These are phyloP conservation scores for Periophthalmus modestus DNA, from an alignment of 2,113 vertebrate species.

Conservation along the genomic window DNA sequence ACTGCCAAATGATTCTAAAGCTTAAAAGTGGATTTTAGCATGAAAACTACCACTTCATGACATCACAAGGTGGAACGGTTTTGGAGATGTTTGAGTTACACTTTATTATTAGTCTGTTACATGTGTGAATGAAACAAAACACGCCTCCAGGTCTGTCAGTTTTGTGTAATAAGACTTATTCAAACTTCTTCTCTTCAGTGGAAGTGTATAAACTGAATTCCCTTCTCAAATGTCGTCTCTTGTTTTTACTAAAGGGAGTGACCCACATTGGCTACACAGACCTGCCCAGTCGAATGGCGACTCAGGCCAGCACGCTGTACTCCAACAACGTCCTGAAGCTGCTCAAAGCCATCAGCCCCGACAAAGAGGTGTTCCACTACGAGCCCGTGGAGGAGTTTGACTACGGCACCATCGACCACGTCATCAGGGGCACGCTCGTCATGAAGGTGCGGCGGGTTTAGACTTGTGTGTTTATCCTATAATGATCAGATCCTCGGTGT, in stretches of 20 bases:
- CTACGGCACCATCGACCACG: slow-evolving; percentile 78
- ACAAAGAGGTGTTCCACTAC: slow-evolving; percentile 84
- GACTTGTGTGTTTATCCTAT: too few species aligned
- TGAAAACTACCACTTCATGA: too few species aligned
- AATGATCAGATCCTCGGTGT: too few species aligned
- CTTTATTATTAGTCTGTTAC: too few species aligned
- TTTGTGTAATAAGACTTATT: too few species aligned
- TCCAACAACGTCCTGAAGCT: slow-evolving; percentile 87
- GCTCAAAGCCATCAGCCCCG: slow-evolving; percentile 85
- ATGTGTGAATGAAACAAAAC: too few species aligned
- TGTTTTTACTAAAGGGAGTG: slow-evolving; percentile 75
- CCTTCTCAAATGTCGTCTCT: slow-evolving; percentile 10
- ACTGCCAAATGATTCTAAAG: too few species aligned
- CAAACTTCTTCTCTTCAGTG: too few species aligned
- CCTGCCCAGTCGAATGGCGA: slow-evolving; percentile 85
- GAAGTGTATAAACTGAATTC: background rate
- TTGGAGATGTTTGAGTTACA: too few species aligned
- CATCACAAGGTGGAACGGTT: too few species aligned
- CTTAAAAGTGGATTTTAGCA: too few species aligned
- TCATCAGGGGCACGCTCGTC: slow-evolving; percentile 78
- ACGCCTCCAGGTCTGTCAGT: too few species aligned
- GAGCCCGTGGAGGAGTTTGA: slow-evolving; percentile 81
- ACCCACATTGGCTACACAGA: slow-evolving; percentile 82
- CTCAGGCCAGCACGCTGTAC: slow-evolving; percentile 85
- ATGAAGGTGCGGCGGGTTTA: slow-evolving; percentile 68